A percentile compares a stretch with the other conserved stretches of the same genome.
These are phyloP conservation scores for Onthophagus sagittarius DNA, from an alignment of 2,888 invertebrate species.

Conservation along the genomic window DNA sequence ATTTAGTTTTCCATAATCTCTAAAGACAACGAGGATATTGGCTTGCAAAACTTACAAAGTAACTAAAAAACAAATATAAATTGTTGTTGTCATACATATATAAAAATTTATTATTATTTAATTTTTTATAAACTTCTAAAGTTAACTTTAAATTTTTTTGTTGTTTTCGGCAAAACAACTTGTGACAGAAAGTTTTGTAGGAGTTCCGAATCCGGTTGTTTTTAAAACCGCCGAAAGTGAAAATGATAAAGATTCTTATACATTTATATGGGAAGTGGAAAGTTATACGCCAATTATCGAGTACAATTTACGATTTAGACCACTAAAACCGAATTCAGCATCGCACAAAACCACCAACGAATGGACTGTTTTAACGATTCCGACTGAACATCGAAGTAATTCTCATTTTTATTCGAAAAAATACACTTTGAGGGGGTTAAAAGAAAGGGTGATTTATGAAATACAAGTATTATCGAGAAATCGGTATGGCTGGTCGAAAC, in stretches of 20 bases:
- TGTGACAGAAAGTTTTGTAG: constrained; percentile 43
- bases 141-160: too few relatives aligned
- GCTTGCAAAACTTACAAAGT: too few relatives aligned
- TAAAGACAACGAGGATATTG: too few relatives aligned
- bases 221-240: constrained; percentile 57
- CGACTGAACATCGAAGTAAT: constrained; percentile 58
- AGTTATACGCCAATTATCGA: constrained; percentile 77
- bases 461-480: constrained; percentile 76
- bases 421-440: constrained; percentile 70
- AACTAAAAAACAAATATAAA: too few relatives aligned
- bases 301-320: constrained; percentile 59
- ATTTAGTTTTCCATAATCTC: too few relatives aligned
- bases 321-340: constrained; percentile 50
- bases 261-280: constrained; percentile 80
- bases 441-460: constrained; percentile 72
- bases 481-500: constrained; percentile 80
- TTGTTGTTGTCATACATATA: too few relatives aligned
- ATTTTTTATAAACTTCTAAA: not conserved
- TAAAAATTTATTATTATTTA: not conserved
- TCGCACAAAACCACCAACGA: constrained; percentile 48
- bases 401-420: constrained; percentile 75
- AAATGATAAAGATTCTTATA: constrained; percentile 56
- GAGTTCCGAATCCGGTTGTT: constrained; percentile 65
- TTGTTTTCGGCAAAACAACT: too few relatives aligned
- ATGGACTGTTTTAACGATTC: constrained; percentile 69